phyloP scores from a whole-genome alignment of 2,888 invertebrate genomes.

The Leuctra nigra region DNA sequence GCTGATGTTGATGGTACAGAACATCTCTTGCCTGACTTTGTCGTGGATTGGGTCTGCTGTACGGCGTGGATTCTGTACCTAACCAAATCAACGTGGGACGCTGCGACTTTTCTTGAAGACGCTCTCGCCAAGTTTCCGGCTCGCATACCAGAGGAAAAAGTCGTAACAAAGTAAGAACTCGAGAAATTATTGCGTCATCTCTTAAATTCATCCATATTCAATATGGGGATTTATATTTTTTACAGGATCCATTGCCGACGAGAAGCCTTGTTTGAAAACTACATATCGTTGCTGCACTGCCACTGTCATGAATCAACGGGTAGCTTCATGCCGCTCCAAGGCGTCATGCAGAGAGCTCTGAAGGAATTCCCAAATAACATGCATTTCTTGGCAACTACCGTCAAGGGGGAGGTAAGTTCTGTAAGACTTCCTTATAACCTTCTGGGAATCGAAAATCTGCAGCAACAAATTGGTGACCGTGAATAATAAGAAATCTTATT shows the following conservation, averaged over 20 bases:
- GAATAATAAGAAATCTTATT: too few species aligned
- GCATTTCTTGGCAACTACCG: slow-evolving; percentile 45
- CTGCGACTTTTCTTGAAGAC: slow-evolving; percentile 38
- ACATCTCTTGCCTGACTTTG: slow-evolving; percentile 46
- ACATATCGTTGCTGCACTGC: slow-evolving; percentile 38
- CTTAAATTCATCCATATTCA: too few species aligned
- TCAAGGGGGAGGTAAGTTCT: slow-evolving; percentile 43
- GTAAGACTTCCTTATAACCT: too few species aligned
- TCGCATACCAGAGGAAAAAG: too few species aligned
- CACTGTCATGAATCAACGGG: slow-evolving; percentile 33
- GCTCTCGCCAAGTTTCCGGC: slow-evolving; percentile 32
- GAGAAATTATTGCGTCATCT: neutral
- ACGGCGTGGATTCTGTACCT: slow-evolving; percentile 47
- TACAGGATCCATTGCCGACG: slow-evolving; percentile 34
- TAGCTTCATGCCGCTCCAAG: slow-evolving; percentile 40
- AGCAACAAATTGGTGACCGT: too few species aligned
- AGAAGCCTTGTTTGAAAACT: slow-evolving; percentile 43
- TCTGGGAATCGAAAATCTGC: too few species aligned
- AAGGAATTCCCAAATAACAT: slow-evolving; percentile 52
- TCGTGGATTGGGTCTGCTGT: slow-evolving; percentile 48
- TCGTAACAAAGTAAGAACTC: neutral
- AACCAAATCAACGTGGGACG: slow-evolving; percentile 37
- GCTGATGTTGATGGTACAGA: slow-evolving; percentile 32
- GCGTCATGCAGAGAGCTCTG: slow-evolving; percentile 40
- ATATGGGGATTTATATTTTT: neutral